Evolutionary conservation across 2,113 vertebrate species (phyloP).

Genomic region (Colistium nudipinnis): DNA sequence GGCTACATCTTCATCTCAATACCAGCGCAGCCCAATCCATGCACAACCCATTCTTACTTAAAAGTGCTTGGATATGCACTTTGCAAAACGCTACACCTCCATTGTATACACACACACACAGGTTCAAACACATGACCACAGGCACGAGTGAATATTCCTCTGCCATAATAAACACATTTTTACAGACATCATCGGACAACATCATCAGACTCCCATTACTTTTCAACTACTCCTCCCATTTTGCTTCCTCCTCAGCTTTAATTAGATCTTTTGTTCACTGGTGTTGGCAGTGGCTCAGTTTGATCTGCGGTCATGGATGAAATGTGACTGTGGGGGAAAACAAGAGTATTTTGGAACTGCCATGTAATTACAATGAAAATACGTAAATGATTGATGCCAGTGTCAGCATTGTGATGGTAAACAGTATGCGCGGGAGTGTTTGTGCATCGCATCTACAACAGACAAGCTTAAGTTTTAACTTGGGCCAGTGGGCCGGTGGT

Average conservation of each 20-base stretch:
- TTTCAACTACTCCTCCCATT: conserved; percentile 54
- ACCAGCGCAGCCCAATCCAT: neutral
- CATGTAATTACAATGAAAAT: conserved; percentile 77
- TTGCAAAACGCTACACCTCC: no score
- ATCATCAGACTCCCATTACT: conserved; percentile 21
- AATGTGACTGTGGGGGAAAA: conserved; percentile 59
- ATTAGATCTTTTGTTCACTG: conserved; percentile 75
- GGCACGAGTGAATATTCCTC: neutral
- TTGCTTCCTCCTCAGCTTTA: conserved; percentile 55
- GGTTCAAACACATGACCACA: neutral
- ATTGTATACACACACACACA: neutral
- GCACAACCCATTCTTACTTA: neutral
- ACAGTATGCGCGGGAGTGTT: conserved; percentile 63
- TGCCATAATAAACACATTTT: conserved; percentile 35
- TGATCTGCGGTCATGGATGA: conserved; percentile 70
- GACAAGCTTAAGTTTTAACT: conserved; percentile 44
- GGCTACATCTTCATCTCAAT: neutral
- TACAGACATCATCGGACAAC: conserved; percentile 42
- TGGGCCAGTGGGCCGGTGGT: conserved; percentile 41
- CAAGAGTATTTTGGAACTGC: conserved; percentile 64
- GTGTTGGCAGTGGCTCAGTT: conserved; percentile 71
- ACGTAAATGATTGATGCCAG: conserved; percentile 74
- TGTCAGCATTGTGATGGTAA: conserved; percentile 76
- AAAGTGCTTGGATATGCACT: conserved; percentile 5
- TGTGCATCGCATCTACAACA: conserved; percentile 66